Evolutionary conservation across 1,140 invertebrate genomes (phyloP).

Genomic region (Formica selysi): DNA sequence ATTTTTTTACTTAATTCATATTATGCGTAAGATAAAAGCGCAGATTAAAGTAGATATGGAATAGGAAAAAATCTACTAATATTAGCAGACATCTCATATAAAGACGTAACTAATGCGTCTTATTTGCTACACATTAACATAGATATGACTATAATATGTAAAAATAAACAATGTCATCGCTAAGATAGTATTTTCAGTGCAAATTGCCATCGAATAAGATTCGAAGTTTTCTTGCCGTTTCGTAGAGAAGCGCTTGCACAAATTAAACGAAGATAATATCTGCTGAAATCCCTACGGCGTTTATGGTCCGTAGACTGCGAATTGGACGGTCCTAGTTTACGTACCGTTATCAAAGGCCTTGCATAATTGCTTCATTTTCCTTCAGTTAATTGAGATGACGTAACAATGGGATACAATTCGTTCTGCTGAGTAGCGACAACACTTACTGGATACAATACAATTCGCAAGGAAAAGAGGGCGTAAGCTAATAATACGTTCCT

Average conservation of each 20-base stretch:
- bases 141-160: neutral
- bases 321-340: conserved; percentile 61
- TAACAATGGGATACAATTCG: conserved; percentile 61
- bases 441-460: conserved; percentile 37
- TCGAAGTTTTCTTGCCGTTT: conserved; percentile 48
- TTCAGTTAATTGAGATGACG: conserved; percentile 65
- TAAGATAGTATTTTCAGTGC: conserved; percentile 2
- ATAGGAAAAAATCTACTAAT: neutral
- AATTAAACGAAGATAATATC: conserved; percentile 56
- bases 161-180: neutral
- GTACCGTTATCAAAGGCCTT: conserved; percentile 55
- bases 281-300: conserved; percentile 57
- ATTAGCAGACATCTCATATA: neutral
- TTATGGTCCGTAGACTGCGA: conserved; percentile 63
- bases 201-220: conserved; percentile 31
- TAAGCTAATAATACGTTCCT: conserved; percentile 47
- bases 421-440: conserved; percentile 48
- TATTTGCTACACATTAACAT: neutral
- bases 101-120: neutral
- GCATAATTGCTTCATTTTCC: conserved; percentile 69
- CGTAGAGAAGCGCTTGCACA: conserved; percentile 38
- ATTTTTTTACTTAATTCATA: neutral
- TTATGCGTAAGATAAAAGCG: neutral
- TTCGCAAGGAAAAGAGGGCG: neutral
- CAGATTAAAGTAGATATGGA: neutral